Evolutionary conservation across 2,888 invertebrate species (phyloP).

Genomic region (Incurvaria masculella): DNA sequence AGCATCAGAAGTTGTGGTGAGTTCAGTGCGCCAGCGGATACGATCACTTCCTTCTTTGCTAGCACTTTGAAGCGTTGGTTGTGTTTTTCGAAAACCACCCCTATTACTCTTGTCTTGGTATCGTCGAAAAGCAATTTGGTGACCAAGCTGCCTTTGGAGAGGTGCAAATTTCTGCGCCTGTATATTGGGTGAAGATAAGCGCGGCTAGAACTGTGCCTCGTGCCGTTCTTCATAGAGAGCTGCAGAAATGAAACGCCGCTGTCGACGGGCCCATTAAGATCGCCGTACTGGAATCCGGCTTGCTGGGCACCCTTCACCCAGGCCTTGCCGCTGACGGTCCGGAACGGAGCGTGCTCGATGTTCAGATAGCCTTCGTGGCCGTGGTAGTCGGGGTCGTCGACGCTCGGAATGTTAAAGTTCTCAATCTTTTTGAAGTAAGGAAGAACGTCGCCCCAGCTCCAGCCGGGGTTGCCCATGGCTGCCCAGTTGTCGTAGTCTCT

Average conservation of each 20-base stretch:
- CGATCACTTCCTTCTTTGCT: constrained; percentile 68
- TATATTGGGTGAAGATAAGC: constrained; percentile 63
- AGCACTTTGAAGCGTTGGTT: constrained; percentile 49
- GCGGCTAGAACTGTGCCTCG: constrained; percentile 63
- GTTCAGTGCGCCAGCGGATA: constrained; percentile 74
- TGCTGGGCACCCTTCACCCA: constrained; percentile 63
- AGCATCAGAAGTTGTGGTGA: constrained; percentile 77
- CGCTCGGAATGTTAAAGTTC: constrained; percentile 59
- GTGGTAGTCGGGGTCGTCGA: constrained; percentile 51
- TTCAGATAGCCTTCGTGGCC: constrained; percentile 55
- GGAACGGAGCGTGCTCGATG: constrained; percentile 51
- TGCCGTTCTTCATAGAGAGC: constrained; percentile 62
- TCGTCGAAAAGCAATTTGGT: constrained; percentile 57
- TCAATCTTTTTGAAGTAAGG: constrained; percentile 79
- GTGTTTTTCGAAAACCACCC: constrained; percentile 57
- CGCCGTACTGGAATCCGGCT: constrained; percentile 56
- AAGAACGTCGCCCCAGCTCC: constrained; percentile 69
- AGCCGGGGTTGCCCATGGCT: constrained; percentile 65
- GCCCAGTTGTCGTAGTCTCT: constrained; percentile 78
- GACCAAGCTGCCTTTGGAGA: constrained; percentile 59
- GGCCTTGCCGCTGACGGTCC: constrained; percentile 46
- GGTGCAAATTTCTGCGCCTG: constrained; percentile 58
- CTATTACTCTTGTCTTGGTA: constrained; percentile 53
- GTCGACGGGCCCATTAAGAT: constrained; percentile 61
- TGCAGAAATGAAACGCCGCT: constrained; percentile 62